Evolutionary conservation across 2,888 invertebrate species (phyloP).

Genomic region (Eristalinus sepulchralis): DNA sequence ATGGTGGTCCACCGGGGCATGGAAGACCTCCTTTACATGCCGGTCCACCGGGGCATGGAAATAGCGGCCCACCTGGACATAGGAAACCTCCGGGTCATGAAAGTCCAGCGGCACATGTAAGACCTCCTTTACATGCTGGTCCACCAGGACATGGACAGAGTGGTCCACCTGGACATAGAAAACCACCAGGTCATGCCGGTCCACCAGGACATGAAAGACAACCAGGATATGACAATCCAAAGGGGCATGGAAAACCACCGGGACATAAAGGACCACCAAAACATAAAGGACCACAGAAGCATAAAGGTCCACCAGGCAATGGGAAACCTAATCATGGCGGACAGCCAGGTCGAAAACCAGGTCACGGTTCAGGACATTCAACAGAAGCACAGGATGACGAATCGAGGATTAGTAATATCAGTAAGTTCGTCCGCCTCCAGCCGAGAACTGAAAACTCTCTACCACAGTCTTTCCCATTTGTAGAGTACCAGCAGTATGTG

Average conservation of each 20-base stretch:
- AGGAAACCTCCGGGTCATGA: too few relatives aligned
- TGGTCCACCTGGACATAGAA: not conserved
- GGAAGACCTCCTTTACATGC: not conserved
- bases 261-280: not conserved
- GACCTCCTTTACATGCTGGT: not conserved
- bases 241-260: not conserved
- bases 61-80: not conserved
- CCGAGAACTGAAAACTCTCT: not conserved
- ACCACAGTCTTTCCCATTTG: not conserved
- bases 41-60: not conserved
- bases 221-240: not conserved
- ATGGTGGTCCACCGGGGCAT: not conserved
- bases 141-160: not conserved
- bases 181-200: not conserved
- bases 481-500: not conserved
- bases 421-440: not conserved
- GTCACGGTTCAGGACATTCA: not conserved
- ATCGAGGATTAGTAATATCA: not conserved
- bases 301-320: not conserved
- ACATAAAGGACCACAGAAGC: not conserved
- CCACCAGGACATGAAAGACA: not conserved
- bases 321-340: not conserved
- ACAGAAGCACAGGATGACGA: not conserved
- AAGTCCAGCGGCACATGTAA: not conserved
- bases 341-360: not conserved